Percentiles rank a stretch among this genome's conserved stretches.
Evolutionary conservation across 2,888 invertebrate genomes (phyloP).

Genomic region (Ophioninae sp.): DNA sequence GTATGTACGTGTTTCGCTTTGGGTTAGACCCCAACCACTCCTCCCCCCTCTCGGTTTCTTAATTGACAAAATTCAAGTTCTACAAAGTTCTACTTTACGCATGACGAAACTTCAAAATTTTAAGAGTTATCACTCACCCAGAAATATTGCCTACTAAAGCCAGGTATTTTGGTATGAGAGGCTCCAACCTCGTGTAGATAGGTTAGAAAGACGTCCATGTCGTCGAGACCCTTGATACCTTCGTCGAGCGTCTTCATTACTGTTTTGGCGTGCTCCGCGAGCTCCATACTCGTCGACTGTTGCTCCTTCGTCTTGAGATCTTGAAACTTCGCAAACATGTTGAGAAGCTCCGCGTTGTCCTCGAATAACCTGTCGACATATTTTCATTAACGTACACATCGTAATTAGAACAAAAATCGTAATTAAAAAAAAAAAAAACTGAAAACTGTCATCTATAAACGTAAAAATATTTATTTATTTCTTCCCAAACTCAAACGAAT

Average conservation of each 20-base stretch:
- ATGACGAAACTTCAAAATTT: not conserved
- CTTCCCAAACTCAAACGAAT: not conserved
- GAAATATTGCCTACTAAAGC: conserved; percentile 93
- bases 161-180: conserved; percentile 91
- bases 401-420: too few species aligned
- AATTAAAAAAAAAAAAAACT: too few species aligned
- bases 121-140: conserved; percentile 85
- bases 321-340: conserved; percentile 91
- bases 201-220: conserved; percentile 92
- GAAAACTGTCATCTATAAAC: not conserved
- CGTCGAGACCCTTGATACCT: conserved; percentile 92
- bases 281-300: conserved; percentile 90
- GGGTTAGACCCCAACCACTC: too few species aligned
- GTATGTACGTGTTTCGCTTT: too few species aligned
- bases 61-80: too few species aligned
- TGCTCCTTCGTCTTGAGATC: conserved; percentile 90
- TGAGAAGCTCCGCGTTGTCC: conserved; percentile 90
- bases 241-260: conserved; percentile 95
- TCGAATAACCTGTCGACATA: conserved; percentile 88
- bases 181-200: conserved; percentile 92
- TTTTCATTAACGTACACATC: conserved; percentile 4
- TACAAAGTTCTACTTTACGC: not conserved
- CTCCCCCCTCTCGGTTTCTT: too few species aligned
- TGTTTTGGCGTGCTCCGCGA: conserved; percentile 93
- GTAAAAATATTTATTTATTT: not conserved